A percentile compares a stretch with the other conserved stretches of the same genome.
Conservation (phyloP, 1,140 invertebrate species). For the Dendroctonus ponderosae region DNA sequence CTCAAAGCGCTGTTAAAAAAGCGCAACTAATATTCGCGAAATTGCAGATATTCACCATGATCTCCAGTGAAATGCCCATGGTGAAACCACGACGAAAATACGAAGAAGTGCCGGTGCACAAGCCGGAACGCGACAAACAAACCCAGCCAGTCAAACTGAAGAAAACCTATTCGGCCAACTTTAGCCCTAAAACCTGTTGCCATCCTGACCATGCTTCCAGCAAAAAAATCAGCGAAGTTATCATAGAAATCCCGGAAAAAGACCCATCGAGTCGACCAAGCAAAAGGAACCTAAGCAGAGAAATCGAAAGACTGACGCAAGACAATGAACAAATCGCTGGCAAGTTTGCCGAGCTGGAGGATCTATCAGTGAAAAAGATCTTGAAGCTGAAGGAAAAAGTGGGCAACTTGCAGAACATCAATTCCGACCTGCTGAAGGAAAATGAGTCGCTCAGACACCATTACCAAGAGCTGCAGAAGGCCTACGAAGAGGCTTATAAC, state of each 20-base stretch:
- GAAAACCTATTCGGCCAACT: constrained; percentile 41
- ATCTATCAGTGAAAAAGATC: constrained; percentile 45
- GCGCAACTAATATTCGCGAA: no score
- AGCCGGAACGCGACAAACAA: constrained; percentile 21
- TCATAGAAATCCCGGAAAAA: constrained; percentile 33
- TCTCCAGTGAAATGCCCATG: constrained; percentile 32
- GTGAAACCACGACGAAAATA: constrained; percentile 40
- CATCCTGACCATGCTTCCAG: constrained; percentile 10
- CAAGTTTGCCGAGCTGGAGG: constrained; percentile 47
- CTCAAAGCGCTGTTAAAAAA: no score
- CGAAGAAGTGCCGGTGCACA: constrained; percentile 42
- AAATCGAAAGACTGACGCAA: constrained; percentile 48
- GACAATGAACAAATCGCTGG: constrained; percentile 47
- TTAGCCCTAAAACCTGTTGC: constrained; percentile 35
- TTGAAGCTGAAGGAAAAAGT: constrained; percentile 47
- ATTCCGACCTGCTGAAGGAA: constrained; percentile 41
- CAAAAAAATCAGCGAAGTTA: constrained; percentile 29
- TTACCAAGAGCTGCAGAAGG: constrained; percentile 38
- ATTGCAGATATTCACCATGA: constrained; percentile 16
- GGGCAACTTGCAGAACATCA: constrained; percentile 35
- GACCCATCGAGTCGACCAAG: constrained; percentile 36
- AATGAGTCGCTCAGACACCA: constrained; percentile 38
- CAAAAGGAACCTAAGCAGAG: constrained; percentile 47
- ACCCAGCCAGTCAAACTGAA: constrained; percentile 24
- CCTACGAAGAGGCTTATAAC: constrained; percentile 35